phyloP scores from a whole-genome alignment of 1,140 invertebrate species.

The Drosophila lacteicornis region DNA sequence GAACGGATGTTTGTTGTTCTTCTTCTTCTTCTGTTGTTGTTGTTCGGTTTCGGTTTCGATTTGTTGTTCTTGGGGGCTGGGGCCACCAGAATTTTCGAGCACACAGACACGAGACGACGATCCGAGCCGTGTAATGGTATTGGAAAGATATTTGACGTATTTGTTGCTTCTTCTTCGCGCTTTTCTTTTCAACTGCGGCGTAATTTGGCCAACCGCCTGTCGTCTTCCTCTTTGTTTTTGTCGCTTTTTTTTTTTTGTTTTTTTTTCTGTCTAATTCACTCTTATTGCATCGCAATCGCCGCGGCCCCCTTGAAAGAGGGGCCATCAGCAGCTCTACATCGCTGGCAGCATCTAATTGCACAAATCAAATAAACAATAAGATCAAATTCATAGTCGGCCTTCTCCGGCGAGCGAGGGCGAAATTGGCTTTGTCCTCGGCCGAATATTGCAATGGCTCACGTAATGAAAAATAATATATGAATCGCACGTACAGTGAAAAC shows the following conservation, averaged over 20 bases:
- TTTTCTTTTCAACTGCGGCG: conserved; percentile 65
- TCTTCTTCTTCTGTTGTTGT: conserved; percentile 14
- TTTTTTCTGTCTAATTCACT: conserved; percentile 33
- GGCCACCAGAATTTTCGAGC: conserved; percentile 45
- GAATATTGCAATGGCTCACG: conserved; percentile 63
- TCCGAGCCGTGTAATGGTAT: conserved; percentile 25
- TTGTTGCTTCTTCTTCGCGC: conserved; percentile 42
- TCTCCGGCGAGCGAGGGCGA: conserved; percentile 19
- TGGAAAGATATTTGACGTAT: conserved; percentile 47
- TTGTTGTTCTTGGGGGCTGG: conserved; percentile 41
- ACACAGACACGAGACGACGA: conserved; percentile 27
- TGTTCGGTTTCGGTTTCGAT: conserved; percentile 33
- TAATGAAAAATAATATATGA: conserved; percentile 69
- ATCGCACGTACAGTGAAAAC: conserved; percentile 63
- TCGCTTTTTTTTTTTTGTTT: conserved; percentile 23
- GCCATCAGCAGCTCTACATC: conserved; percentile 75
- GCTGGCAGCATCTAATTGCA: conserved; percentile 61
- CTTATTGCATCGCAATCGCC: conserved; percentile 63
- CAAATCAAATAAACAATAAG: conserved; percentile 53
- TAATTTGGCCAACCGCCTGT: conserved; percentile 39
- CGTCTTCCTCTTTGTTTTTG: conserved; percentile 29
- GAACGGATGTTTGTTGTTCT: conserved; percentile 35
- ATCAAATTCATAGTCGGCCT: conserved; percentile 16
- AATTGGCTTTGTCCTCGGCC: conserved; percentile 53
- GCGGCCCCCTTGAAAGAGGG: conserved; percentile 62